Evolutionary conservation across 2,797 vertebrate genomes (phyloP), one percentile per base, ranked within the genome.

Genomic region (Acanthurus tractus): DNA sequence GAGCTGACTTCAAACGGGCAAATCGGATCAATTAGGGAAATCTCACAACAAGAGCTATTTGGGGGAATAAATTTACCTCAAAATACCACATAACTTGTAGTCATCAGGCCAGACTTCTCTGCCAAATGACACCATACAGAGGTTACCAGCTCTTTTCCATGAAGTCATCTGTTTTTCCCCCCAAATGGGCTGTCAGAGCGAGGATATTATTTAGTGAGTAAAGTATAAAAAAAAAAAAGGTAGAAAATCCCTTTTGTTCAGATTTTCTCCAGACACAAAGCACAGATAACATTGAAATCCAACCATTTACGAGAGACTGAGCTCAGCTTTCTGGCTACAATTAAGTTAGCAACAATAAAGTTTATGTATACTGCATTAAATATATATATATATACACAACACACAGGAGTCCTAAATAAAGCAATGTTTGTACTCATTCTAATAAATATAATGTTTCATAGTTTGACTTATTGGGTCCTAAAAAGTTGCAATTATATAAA

Each of bases 1-100:
- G 87, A 76, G 77, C 72, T 2, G 86, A 87, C 88, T 92, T 92
- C 78, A 92, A 92, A 93, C 74, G 20, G 65, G 66, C 80, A 89
- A 92, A 92, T 90, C 70, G 76, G 84, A 91, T 88, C 84, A 93
- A 92, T 88, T 89, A 86, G 81, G 68, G 74, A 85, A 87, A 92
- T 87, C 86, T 83, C 81, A 74, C 82, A 86, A 79, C 77, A 40
- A 78, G 74, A 57, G 80, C 80, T 79, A 81, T 89, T 89, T 81
- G 58, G 63, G 57, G 76, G 63, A 76, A 77, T 82, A 87, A 86
- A 82, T 70, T 73, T 36, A 74, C 74, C 70, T 87, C 61, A 64
- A 83, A 88, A 85, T 83, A 88, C 71, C 72, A 40, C 38, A 80
- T 62, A 69, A 79, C 75, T 40, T 76, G 58, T 34, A 76, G 78